Evolutionary conservation across 2,888 invertebrate species (phyloP).

Genomic region (Stenodema calcarata): DNA sequence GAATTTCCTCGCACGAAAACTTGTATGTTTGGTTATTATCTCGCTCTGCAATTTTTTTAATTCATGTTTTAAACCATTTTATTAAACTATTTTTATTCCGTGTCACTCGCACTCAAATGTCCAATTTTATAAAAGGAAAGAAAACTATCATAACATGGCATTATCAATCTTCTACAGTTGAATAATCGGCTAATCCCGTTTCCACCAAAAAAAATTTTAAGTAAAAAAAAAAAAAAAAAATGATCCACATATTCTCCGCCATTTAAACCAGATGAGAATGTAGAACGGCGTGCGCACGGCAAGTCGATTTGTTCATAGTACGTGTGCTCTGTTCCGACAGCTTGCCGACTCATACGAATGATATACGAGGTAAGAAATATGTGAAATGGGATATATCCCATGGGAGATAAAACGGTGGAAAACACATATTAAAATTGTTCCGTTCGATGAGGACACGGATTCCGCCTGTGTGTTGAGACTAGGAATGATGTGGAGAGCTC

Average conservation of each 20-base stretch:
- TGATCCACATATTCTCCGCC: not conserved
- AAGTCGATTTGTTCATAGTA: not conserved
- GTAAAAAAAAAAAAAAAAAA: too few species aligned
- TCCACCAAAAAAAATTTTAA: too few species aligned
- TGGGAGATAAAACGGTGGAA: not conserved
- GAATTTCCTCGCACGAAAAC: too few species aligned
- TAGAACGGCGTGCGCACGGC: not conserved
- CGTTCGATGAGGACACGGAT: not conserved
- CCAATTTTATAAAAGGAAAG: too few species aligned
- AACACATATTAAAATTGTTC: conserved; percentile 25
- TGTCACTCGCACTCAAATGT: too few species aligned
- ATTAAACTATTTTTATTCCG: too few species aligned
- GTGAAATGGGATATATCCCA: not conserved
- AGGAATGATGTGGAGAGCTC: not conserved
- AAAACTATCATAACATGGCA: too few species aligned
- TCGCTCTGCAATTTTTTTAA: too few species aligned
- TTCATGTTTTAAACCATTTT: too few species aligned
- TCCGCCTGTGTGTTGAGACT: not conserved
- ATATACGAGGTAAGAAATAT: not conserved
- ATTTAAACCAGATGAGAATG: not conserved
- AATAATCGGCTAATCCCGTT: not conserved
- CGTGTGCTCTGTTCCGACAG: not conserved
- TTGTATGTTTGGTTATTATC: too few species aligned
- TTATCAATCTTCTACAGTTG: too few species aligned
- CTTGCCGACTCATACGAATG: not conserved